Conservation (phyloP, 2,113 vertebrate species). For the Pseudonaja textilis region DNA sequence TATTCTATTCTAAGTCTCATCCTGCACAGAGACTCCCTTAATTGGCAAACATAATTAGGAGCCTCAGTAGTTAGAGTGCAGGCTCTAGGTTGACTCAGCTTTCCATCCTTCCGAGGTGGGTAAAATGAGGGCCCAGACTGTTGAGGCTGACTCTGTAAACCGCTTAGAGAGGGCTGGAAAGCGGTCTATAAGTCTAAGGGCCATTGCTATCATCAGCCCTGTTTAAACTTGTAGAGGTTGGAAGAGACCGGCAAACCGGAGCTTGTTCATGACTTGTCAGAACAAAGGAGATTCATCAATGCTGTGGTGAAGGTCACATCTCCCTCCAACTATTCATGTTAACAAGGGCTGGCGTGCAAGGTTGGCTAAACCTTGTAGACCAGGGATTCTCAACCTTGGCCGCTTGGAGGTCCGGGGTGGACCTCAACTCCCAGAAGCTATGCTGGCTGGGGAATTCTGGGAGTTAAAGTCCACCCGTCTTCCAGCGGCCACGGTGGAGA, state of each 20-base stretch:
- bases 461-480: not conserved
- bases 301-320: not conserved
- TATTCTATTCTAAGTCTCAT: no score
- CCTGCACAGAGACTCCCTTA: not conserved
- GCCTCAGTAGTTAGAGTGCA: no score
- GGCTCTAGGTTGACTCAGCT: no score
- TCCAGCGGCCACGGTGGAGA: not conserved
- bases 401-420: not conserved
- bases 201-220: no score
- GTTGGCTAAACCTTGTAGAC: not conserved
- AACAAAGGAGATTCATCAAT: not conserved
- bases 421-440: not conserved
- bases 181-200: no score
- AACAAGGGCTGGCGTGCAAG: not conserved
- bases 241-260: no score
- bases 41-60: not conserved
- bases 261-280: no score
- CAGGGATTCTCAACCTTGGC: not conserved
- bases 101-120: no score
- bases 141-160: no score
- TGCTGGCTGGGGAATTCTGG: not conserved
- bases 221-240: not conserved
- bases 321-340: not conserved
- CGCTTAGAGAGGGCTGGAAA: no score
- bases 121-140: no score